phyloP scores from a whole-genome alignment of 2,888 invertebrate species.

The Schizotus pectinicornis region DNA sequence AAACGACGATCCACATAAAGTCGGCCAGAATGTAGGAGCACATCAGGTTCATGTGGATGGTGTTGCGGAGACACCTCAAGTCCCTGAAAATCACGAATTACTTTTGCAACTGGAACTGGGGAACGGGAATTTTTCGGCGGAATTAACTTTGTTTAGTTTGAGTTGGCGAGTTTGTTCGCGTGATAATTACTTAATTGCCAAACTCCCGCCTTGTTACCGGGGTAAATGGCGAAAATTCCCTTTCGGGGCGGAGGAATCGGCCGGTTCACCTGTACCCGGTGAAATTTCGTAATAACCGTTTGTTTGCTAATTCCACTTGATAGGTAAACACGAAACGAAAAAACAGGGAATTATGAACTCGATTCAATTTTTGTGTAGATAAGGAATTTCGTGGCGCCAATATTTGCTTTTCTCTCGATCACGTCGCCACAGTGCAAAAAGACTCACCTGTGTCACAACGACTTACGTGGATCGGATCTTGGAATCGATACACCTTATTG shows the following conservation, averaged over 20 bases:
- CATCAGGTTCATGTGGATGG: slow-evolving; percentile 92
- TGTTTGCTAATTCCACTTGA: too few species aligned
- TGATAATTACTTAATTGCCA: too few species aligned
- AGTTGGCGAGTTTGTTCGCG: too few species aligned
- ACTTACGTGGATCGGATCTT: slow-evolving; percentile 19
- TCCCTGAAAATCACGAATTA: slow-evolving; percentile 68
- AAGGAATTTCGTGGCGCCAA: slow-evolving; percentile 8
- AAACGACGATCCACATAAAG: slow-evolving; percentile 84
- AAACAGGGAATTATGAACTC: slow-evolving; percentile 3
- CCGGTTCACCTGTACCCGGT: too few species aligned
- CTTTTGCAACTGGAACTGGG: too few species aligned
- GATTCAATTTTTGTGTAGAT: slow-evolving; percentile 7
- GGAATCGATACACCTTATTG: slow-evolving; percentile 23
- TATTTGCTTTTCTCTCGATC: slow-evolving; percentile 24
- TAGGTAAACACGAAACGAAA: slow-evolving; percentile 4
- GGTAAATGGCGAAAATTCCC: too few species aligned
- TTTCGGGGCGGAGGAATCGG: too few species aligned
- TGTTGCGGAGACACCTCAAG: slow-evolving; percentile 86
- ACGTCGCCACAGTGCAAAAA: slow-evolving; percentile 12
- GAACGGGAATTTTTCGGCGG: too few species aligned
- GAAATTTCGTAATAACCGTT: too few species aligned
- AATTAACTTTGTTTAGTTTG: too few species aligned
- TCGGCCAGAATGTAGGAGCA: slow-evolving; percentile 88
- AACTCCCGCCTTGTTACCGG: too few species aligned
- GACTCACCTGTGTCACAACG: slow-evolving; percentile 19